Percentiles rank a stretch among this genome's conserved stretches.
These are phyloP conservation scores for Thamnophis sirtalis DNA, from an alignment of 2,113 vertebrate species.

Conservation along the genomic window DNA sequence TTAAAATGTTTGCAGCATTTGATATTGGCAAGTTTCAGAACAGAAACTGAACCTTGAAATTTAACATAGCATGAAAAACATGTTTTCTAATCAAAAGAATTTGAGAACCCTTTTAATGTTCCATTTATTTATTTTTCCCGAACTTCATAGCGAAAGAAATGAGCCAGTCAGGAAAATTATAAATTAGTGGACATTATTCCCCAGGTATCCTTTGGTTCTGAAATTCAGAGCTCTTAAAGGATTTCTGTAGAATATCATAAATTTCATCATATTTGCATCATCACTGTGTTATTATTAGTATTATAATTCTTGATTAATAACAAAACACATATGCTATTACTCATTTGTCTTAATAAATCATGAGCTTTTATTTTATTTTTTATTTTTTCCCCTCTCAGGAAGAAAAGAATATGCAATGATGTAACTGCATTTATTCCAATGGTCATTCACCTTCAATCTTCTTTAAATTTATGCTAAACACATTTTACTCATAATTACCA, in stretches of 20 bases:
- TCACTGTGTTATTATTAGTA: not conserved
- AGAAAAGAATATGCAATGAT: not conserved
- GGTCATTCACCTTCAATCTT: not conserved
- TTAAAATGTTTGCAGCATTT: not conserved
- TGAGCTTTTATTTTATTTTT: not conserved
- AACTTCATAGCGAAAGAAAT: not conserved
- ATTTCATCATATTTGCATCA: not conserved
- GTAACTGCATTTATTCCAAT: not conserved
- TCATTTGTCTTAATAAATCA: not conserved
- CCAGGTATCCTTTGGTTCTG: not conserved
- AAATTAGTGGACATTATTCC: conserved; percentile 3
- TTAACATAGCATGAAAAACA: not conserved
- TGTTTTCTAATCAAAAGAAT: conserved; percentile 7
- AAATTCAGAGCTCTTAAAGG: conserved; percentile 20
- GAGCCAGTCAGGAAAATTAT: not conserved
- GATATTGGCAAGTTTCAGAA: not conserved
- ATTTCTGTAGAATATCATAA: not conserved
- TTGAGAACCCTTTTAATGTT: not conserved
- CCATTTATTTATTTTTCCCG: not conserved
- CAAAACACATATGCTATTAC: conserved; percentile 4
- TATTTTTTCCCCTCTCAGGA: not conserved
- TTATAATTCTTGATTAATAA: conserved; percentile 13
- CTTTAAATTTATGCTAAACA: not conserved
- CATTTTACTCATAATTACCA: not conserved
- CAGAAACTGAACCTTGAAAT: not conserved